Percentiles rank a stretch among this genome's conserved stretches.
Conservation (phyloP, 2,113 vertebrate species). For the Phalacrocorax brasilianus region DNA sequence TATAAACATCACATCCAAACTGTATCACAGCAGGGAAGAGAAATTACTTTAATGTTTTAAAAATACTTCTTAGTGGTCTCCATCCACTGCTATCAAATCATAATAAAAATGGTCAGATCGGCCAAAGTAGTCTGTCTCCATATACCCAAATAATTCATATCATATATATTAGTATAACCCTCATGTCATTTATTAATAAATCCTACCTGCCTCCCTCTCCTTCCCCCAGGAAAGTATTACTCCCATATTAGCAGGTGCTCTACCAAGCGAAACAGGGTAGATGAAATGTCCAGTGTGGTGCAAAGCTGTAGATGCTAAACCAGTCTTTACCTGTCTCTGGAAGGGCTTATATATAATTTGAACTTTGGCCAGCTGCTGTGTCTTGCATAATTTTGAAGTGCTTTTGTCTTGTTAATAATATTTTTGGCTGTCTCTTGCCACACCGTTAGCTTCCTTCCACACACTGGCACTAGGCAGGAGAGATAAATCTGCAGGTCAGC, state of each 20-base stretch:
- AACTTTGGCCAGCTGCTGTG: not conserved
- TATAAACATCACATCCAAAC: not conserved
- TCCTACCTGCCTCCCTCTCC: not conserved
- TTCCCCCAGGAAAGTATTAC: not conserved
- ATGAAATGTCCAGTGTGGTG: not conserved
- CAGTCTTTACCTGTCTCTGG: not conserved
- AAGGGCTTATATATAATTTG: not conserved
- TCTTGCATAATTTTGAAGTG: not conserved
- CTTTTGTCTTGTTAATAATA: not conserved
- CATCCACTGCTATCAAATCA: not conserved
- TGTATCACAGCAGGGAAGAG: not conserved
- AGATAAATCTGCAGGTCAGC: not conserved
- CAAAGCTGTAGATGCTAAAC: not conserved
- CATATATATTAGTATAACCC: not conserved
- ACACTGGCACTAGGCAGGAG: not conserved
- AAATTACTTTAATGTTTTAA: not conserved
- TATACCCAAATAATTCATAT: not conserved
- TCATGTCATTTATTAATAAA: not conserved
- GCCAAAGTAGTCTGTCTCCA: not conserved
- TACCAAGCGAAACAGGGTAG: not conserved
- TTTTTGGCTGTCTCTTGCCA: not conserved
- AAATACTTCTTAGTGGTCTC: not conserved
- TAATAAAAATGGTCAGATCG: not conserved
- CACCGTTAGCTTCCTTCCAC: accelerated
- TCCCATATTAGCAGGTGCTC: not conserved